Base-by-base conservation (phyloP, 2,888 invertebrate species). In the Chrysopilus asiliformis region DNA sequence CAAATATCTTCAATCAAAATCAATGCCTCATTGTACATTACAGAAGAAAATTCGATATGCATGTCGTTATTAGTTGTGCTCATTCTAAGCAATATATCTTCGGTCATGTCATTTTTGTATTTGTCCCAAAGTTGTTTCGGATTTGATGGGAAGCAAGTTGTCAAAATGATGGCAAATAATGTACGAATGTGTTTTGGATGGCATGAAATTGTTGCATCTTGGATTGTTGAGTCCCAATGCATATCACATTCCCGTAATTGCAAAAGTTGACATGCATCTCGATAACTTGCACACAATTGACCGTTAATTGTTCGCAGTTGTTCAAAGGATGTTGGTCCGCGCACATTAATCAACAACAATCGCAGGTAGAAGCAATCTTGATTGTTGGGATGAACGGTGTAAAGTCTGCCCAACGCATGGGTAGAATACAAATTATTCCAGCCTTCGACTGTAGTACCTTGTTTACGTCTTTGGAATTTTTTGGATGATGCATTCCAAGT, bases 221-320 rank as follows among this genome's bases (percentile, higher is more conserved):
- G 17, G 34, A 51, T 34, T 16, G 45, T 43, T 4, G 9, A n/a
- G 31, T 49, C 48, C 48, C 51, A 52, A 47, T 49, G 47, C 29
- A 32, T 34, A 38, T 50, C 53, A 40, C 52, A 47, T 44, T 56
- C 51, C 14, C 54, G 46, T 32, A 60, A 50, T 34, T 48, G 35
- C 18, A 53, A 47, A 19, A 36, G 40, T 45, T 50, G 45, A 46
- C 55, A 58, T 14, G 59, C 58, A 36, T 48, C 53, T 32, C 52
- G 43, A 49, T 49, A 62, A 38, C 57, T 53, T 16, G 22, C 43
- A 41, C 44, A 56, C 31, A 52, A n/a, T 44, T 30, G 19, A 44
- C 53, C 56, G 51, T 60, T 45, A 29, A 62, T 52, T 39, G 56
- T 60, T 52, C 55, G 41, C 27, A 58, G 40, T 25, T 39, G 12